Base-by-base conservation (phyloP, 2,888 invertebrate species). In the Leptogaster cylindrica region DNA sequence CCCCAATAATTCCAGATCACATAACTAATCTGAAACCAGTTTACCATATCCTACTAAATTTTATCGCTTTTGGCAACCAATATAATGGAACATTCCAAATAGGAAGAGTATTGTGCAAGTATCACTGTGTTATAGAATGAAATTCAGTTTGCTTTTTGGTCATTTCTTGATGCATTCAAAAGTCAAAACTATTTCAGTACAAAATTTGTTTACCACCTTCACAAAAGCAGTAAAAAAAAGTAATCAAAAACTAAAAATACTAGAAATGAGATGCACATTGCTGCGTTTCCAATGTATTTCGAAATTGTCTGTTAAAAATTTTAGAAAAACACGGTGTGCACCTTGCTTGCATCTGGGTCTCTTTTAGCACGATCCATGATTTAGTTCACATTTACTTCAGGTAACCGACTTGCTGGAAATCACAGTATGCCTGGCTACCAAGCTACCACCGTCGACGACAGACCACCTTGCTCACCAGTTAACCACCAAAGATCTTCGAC, bases 1-100 rank as follows among this genome's bases (percentile, higher is more conserved):
- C 46, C 10, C 31, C 31, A 18, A n/a, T 20, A 46, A n/a, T 46
- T 46, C 25, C 46, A 46, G 46, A 5, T 46, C 46, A 46, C 46
- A 46, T 46, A 46, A 46, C 46, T 20, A n/a, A 46, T 10, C 46
- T 46, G 46, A 25, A 46, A 46, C 46, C 46, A 20, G 46, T 46
- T 25, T 46, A 23, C 16, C 25, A 50, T 50, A 50, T 50, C 50
- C 50, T 50, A 28, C 28, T 27, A 12, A 8, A 6, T 14, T 50
- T 50, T 28, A 25, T n/a, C 23, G 14, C 14, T 50, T 50, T 50
- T 50, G 27, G 50, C 50, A 27, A 12, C 50, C 14, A 12, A 50
- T n/a, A n/a, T 28, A 12, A 10, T 27, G 14, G n/a, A 50, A 25
- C 27, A 16, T 50, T 50, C 46, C 46, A 46, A 27, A 23, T 27